phyloP scores from a whole-genome alignment of 1,140 invertebrate genomes.

The Colletes latitarsis region DNA sequence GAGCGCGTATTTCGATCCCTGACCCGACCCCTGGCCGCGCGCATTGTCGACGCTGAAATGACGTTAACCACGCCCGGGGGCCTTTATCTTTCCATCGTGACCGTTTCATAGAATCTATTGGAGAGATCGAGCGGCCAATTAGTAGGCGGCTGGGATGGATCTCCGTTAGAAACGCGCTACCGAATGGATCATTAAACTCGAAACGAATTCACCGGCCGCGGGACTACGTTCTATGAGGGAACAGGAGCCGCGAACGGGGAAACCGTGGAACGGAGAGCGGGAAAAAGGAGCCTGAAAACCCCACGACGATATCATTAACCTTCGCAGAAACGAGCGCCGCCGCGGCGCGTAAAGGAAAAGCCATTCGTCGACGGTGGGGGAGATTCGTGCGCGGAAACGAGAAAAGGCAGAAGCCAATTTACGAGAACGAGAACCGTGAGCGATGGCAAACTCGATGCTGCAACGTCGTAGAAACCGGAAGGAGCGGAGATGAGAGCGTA shows the following conservation, averaged over 20 bases:
- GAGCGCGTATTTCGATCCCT: slow-evolving; percentile 38
- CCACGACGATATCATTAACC: slow-evolving; percentile 14
- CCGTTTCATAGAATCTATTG: slow-evolving; percentile 45
- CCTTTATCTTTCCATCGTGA: slow-evolving; percentile 50
- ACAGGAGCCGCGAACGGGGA: background rate
- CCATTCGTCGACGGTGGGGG: background rate
- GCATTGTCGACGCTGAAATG: slow-evolving; percentile 47
- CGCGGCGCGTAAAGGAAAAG: slow-evolving; percentile 6
- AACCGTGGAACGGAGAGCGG: background rate
- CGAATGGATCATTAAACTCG: slow-evolving; percentile 32
- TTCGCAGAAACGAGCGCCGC: too few relatives aligned
- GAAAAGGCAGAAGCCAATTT: slow-evolving; percentile 11
- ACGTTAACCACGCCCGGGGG: slow-evolving; percentile 48
- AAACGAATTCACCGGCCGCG: background rate
- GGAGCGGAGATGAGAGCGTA: slow-evolving; percentile 18
- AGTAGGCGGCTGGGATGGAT: slow-evolving; percentile 37
- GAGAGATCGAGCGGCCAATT: slow-evolving; percentile 47
- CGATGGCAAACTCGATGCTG: background rate
- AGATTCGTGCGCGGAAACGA: background rate
- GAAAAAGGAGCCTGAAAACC: background rate
- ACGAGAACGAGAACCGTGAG: background rate
- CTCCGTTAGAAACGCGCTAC: slow-evolving; percentile 48
- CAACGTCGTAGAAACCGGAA: background rate
- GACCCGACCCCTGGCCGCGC: slow-evolving; percentile 40
- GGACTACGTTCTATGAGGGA: background rate